Conservation (phyloP, 2,888 invertebrate species). For the Copidosoma aretas region DNA sequence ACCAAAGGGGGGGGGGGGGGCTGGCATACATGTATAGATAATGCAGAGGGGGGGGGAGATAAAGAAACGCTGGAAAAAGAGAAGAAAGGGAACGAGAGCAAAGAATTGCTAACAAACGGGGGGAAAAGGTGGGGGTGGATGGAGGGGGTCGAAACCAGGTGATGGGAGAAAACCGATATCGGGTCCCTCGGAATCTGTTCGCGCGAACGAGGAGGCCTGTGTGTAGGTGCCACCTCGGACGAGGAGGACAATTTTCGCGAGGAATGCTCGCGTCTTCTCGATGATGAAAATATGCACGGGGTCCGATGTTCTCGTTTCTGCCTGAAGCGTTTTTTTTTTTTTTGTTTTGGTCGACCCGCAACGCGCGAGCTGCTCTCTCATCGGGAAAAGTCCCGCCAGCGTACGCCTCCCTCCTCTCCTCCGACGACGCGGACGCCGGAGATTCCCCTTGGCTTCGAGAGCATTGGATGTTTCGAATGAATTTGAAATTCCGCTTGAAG, state of each 20-base stretch:
- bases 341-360: no score
- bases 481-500: background rate
- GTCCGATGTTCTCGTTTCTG: background rate
- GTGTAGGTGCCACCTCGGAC: constrained; percentile 28
- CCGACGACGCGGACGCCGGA: no score
- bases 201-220: constrained; percentile 32
- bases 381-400: no score
- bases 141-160: constrained; percentile 2
- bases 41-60: constrained; percentile 1
- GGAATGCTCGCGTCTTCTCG: constrained; percentile 41
- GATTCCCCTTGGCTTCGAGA: constrained; percentile 39
- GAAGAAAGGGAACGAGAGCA: background rate
- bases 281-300: background rate
- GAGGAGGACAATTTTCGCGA: constrained; percentile 45
- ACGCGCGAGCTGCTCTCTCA: no score
- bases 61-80: background rate
- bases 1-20: constrained; percentile 2
- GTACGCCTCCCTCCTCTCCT: no score
- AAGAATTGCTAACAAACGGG: no score
- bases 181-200: constrained; percentile 41
- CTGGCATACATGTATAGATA: no score
- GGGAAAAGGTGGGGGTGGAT: background rate
- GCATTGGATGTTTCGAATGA: background rate
- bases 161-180: constrained; percentile 41
- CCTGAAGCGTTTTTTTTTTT: no score